These are phyloP conservation scores for Lordiphosa stackelbergi DNA, from an alignment of 1,140 invertebrate species.

Conservation along the genomic window DNA sequence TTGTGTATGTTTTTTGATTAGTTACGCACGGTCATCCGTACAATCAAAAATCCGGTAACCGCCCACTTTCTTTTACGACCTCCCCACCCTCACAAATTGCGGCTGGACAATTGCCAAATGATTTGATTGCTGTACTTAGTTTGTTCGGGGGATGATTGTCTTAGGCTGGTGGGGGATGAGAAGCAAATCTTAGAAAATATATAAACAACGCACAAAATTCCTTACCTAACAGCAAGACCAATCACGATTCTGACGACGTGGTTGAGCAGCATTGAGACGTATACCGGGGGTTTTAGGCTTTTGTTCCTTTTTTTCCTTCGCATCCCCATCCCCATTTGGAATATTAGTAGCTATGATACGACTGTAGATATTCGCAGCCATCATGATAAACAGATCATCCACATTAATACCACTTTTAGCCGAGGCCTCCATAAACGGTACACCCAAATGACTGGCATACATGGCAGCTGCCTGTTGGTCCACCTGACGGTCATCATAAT, in stretches of 20 bases:
- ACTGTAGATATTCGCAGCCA: constrained; percentile 20
- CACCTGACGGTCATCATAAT: constrained; percentile 13
- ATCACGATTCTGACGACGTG: no score
- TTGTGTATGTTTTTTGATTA: no score
- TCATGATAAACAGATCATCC: constrained; percentile 8
- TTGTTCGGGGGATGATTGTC: constrained; percentile 6
- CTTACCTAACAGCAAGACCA: no score
- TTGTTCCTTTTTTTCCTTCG: not conserved
- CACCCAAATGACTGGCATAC: constrained; percentile 6
- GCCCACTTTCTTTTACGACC: no score
- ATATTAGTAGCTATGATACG: not conserved
- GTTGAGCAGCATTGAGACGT: no score
- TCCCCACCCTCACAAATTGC: constrained; percentile 31
- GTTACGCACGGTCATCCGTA: no score
- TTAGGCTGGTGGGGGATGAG: not conserved
- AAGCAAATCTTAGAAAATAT: not conserved
- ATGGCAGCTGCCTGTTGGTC: not conserved
- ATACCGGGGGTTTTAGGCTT: not conserved
- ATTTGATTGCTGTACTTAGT: constrained; percentile 21
- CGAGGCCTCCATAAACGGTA: constrained; percentile 28
- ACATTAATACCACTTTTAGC: constrained; percentile 41
- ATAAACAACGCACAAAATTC: not conserved
- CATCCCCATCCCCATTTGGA: not conserved
- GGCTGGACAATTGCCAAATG: constrained; percentile 36
- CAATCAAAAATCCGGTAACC: no score